These are phyloP conservation scores for Nestor notabilis DNA, from an alignment of 2,113 vertebrate species.

Conservation along the genomic window DNA sequence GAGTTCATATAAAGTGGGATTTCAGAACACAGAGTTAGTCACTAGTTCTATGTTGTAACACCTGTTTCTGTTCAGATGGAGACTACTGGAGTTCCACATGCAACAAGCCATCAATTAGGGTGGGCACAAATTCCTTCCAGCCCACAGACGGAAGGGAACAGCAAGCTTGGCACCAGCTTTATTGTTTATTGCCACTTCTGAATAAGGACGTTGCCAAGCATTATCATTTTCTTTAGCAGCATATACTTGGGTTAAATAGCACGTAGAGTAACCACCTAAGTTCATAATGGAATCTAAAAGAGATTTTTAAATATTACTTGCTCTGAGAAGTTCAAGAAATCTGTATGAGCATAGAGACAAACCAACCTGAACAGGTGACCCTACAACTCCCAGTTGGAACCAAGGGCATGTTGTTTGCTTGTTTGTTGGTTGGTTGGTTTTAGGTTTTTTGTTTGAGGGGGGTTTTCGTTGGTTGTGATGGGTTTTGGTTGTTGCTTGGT, in stretches of 20 bases:
- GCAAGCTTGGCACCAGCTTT: neutral
- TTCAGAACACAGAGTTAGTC: neutral
- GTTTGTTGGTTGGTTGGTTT: neutral
- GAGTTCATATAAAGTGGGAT: neutral
- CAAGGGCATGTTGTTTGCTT: neutral
- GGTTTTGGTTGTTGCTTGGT: neutral
- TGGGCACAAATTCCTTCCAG: neutral
- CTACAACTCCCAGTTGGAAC: neutral
- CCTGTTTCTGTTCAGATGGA: neutral
- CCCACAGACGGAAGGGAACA: neutral
- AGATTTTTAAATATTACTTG: neutral
- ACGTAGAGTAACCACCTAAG: neutral
- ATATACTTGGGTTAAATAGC: neutral
- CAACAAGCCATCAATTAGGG: neutral
- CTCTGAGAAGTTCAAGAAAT: neutral
- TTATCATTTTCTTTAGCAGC: neutral
- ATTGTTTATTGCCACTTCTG: neutral
- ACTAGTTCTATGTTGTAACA: neutral
- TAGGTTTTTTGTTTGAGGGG: neutral
- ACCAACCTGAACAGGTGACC: neutral
- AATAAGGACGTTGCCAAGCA: neutral
- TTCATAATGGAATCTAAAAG: neutral
- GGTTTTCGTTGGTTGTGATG: too few species aligned
- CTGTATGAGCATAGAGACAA: fast-evolving
- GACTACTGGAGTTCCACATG: fast-evolving